phyloP scores from a whole-genome alignment of 2,888 invertebrate species.

The Keiferia lycopersicella region DNA sequence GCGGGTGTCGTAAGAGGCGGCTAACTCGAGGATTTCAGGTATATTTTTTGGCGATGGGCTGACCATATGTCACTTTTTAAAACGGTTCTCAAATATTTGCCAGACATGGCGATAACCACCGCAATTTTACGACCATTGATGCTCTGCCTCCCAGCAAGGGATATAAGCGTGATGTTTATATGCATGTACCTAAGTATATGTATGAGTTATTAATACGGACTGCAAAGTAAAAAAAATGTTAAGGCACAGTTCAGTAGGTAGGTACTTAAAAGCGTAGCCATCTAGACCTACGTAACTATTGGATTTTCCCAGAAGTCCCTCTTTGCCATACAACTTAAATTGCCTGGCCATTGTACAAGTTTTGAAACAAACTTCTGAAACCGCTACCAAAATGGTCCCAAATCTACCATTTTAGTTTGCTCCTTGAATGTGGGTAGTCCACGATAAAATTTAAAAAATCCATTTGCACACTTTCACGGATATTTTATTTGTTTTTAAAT shows the following conservation, averaged over 20 bases:
- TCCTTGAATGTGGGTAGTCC: conserved; percentile 36
- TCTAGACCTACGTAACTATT: not conserved
- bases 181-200: too few species aligned
- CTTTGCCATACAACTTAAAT: conserved; percentile 49
- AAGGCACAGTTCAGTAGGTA: too few species aligned
- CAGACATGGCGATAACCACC: not conserved
- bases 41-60: too few species aligned
- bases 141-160: too few species aligned
- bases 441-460: not conserved
- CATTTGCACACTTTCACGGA: too few species aligned
- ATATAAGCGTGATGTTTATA: too few species aligned
- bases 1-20: not conserved
- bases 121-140: not conserved
- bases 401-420: conserved; percentile 49
- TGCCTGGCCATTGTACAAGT: conserved; percentile 55
- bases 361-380: conserved; percentile 55
- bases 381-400: conserved; percentile 50
- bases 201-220: too few species aligned
- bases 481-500: too few species aligned
- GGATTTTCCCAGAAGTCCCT: not conserved
- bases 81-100: not conserved
- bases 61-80: not conserved
- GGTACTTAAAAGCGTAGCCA: too few species aligned
- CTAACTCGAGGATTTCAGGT: too few species aligned
- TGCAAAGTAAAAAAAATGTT: too few species aligned